These are phyloP conservation scores for Erebia epiphron DNA, from an alignment of 2,888 invertebrate genomes.

Conservation along the genomic window DNA sequence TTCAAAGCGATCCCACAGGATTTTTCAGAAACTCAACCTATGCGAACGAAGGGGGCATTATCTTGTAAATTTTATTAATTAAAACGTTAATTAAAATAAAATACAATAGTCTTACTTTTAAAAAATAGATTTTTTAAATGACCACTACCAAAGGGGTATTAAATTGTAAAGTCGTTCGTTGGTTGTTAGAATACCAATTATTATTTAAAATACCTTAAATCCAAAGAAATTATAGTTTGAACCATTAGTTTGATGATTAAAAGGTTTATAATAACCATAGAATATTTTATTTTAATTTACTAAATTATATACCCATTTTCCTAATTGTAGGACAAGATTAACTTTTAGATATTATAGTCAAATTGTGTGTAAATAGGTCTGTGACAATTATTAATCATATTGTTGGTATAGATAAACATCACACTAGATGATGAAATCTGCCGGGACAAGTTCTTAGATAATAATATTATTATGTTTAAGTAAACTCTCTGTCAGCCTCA, in stretches of 20 bases:
- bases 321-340: too few relatives aligned
- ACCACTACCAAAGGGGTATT: too few relatives aligned
- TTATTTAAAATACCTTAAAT: neutral
- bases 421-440: neutral
- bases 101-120: too few relatives aligned
- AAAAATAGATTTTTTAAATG: too few relatives aligned
- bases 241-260: neutral
- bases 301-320: too few relatives aligned
- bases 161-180: neutral
- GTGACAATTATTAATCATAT: too few relatives aligned
- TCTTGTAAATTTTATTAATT: neutral
- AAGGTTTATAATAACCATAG: neutral
- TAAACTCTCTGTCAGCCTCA: neutral
- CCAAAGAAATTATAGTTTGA: neutral
- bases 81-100: too few relatives aligned
- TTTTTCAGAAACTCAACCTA: too few relatives aligned
- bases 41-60: too few relatives aligned
- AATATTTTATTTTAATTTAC: neutral
- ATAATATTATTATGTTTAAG: slow-evolving; percentile 1
- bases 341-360: too few relatives aligned
- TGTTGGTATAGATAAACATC: neutral
- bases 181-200: neutral
- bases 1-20: too few relatives aligned
- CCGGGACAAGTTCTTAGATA: neutral
- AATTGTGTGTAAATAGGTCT: too few relatives aligned